Conservation (phyloP, 2,113 vertebrate genomes). For the Psophia crepitans region DNA sequence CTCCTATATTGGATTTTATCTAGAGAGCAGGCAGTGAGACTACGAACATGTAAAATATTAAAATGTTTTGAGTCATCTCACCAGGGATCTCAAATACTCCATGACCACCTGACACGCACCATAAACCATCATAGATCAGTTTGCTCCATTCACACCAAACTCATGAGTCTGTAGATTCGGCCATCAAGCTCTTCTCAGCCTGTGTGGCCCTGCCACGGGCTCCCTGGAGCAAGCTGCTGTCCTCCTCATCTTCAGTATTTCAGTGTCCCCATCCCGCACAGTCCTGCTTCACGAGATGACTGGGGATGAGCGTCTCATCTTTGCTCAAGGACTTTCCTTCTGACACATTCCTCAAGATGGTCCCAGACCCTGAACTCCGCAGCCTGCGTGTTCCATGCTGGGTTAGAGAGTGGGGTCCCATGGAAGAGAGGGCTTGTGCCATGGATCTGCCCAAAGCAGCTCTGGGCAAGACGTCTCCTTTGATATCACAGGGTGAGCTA, state of each 20-base stretch:
- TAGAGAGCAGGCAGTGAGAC: not conserved
- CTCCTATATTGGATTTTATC: not conserved
- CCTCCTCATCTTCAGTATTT: not conserved
- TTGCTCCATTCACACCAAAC: not conserved
- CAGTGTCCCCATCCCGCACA: not conserved
- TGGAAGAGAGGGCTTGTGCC: not conserved
- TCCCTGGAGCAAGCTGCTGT: not conserved
- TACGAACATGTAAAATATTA: not conserved
- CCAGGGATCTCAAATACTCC: not conserved
- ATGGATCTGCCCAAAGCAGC: not conserved
- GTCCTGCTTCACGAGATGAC: accelerated
- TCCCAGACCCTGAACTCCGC: not conserved
- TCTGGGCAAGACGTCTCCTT: not conserved
- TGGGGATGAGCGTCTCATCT: not conserved
- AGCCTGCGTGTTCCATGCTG: not conserved
- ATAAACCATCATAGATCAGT: not conserved
- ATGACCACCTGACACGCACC: not conserved
- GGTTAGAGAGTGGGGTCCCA: not conserved
- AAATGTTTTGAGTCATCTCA: not conserved
- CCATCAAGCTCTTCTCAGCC: not conserved
- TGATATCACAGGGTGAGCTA: not conserved
- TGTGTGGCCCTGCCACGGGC: not conserved
- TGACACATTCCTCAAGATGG: not conserved
- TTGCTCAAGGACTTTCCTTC: not conserved
- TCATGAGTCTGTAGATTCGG: accelerated